These are phyloP conservation scores for Acanthurus tractus DNA, from an alignment of 2,797 vertebrate genomes.

Conservation along the genomic window DNA sequence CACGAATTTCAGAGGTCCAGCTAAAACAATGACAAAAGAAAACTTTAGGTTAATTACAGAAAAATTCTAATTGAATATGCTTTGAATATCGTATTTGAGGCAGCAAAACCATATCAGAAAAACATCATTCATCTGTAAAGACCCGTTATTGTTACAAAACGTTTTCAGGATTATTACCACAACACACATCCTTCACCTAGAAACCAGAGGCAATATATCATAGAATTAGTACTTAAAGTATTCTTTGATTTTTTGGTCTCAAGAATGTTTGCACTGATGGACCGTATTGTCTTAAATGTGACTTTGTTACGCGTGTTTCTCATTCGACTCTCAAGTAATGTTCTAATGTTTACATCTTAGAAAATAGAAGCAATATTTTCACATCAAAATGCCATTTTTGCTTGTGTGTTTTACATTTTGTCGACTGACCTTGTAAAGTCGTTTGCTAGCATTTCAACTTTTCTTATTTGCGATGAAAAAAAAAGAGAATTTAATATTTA, in stretches of 20 bases:
- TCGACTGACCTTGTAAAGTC: slow-evolving; percentile 17
- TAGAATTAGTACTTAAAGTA: neutral
- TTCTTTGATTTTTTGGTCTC: slow-evolving; percentile 24
- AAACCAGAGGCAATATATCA: neutral
- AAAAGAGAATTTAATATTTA: slow-evolving; percentile 9
- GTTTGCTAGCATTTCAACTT: slow-evolving; percentile 29
- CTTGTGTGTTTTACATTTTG: slow-evolving; percentile 41
- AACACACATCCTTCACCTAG: neutral
- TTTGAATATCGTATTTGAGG: neutral
- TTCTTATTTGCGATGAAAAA: slow-evolving; percentile 35
- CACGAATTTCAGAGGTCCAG: neutral
- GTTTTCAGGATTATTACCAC: neutral
- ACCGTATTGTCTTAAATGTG: slow-evolving; percentile 71
- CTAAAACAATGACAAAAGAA: neutral
- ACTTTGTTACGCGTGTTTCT: slow-evolving; percentile 38
- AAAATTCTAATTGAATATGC: neutral
- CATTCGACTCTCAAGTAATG: slow-evolving; percentile 38
- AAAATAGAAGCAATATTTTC: slow-evolving; percentile 71
- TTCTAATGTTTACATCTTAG: slow-evolving; percentile 67
- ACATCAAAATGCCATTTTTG: slow-evolving; percentile 60
- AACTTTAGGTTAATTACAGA: neutral
- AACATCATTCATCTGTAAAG: neutral
- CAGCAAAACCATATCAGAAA: slow-evolving; percentile 1
- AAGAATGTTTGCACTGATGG: slow-evolving; percentile 78
- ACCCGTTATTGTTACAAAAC: neutral